These are phyloP conservation scores for Eumacrocentrus americanus DNA, from an alignment of 2,888 invertebrate genomes.

Conservation along the genomic window DNA sequence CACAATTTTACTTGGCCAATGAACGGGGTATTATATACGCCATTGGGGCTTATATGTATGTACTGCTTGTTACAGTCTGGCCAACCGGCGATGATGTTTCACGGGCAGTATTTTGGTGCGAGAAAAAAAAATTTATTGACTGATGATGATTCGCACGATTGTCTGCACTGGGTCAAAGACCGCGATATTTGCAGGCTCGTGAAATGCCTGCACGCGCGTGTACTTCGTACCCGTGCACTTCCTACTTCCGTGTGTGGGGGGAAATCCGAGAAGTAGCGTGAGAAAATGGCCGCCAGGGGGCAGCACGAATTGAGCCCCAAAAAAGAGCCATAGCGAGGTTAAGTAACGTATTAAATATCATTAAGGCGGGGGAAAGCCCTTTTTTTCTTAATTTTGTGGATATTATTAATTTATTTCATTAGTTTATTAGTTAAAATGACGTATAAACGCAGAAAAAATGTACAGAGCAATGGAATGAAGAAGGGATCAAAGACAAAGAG, in stretches of 20 bases:
- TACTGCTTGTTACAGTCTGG: conserved; percentile 33
- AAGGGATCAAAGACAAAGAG: conserved; percentile 78
- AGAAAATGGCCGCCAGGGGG: background rate
- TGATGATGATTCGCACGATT: background rate
- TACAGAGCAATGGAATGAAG: conserved; percentile 78
- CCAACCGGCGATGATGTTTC: conserved; percentile 34
- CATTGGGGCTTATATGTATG: no score
- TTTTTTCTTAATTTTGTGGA: conserved; percentile 2
- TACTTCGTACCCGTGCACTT: conserved; percentile 8
- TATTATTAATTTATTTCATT: background rate
- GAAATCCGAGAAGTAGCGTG: conserved; percentile 1
- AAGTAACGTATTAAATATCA: no score
- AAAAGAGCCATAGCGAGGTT: no score
- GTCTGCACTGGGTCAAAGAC: background rate
- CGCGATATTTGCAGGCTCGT: background rate
- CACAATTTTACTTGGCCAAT: background rate
- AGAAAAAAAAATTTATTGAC: background rate
- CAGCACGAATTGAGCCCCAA: no score
- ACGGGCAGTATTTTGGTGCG: conserved; percentile 4
- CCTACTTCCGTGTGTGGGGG: conserved; percentile 11
- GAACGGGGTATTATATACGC: background rate
- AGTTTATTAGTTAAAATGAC: conserved; percentile 68
- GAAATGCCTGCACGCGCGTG: background rate
- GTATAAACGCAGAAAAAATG: conserved; percentile 80
- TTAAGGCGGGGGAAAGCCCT: background rate